These are phyloP conservation scores for Eunapius fragilis DNA, from an alignment of 37 sponge, comb jelly and placozoan genomes.

Conservation along the genomic window DNA sequence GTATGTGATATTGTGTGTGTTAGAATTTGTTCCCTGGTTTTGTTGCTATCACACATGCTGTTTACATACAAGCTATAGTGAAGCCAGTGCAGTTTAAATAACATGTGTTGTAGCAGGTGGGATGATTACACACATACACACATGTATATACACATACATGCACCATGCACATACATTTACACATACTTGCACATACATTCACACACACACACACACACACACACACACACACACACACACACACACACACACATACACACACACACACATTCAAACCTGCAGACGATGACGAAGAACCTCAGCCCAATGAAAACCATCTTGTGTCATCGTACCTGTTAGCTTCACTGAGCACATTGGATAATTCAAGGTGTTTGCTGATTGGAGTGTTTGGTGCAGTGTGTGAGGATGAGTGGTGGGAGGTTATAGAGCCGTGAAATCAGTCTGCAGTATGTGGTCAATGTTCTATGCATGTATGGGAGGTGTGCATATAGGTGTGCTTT, in stretches of 20 bases:
- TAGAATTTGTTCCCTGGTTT: too few relatives aligned
- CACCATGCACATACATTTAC: neutral
- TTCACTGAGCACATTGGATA: conserved; percentile 38
- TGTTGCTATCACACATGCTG: neutral
- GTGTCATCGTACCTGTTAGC: conserved; percentile 51
- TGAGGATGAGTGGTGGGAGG: neutral
- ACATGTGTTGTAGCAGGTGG: neutral
- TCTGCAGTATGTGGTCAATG: too few relatives aligned
- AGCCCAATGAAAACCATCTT: conserved; percentile 9
- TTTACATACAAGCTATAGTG: neutral
- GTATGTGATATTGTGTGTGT: too few relatives aligned
- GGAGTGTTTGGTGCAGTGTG: neutral
- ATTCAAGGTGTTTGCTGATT: conserved; percentile 3
- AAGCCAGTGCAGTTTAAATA: neutral
- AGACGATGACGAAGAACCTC: conserved; percentile 27
- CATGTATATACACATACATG: neutral
- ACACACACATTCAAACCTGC: neutral
- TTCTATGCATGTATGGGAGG: neutral
- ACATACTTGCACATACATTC: too few relatives aligned
- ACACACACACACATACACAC: neutral
- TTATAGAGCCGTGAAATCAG: too few relatives aligned
- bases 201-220: too few relatives aligned
- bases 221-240: too few relatives aligned
- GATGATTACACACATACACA: neutral
- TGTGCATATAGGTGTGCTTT: neutral